Evolutionary conservation across 2,113 vertebrate species (phyloP).

Genomic region (Rhodinocichla rosea): DNA sequence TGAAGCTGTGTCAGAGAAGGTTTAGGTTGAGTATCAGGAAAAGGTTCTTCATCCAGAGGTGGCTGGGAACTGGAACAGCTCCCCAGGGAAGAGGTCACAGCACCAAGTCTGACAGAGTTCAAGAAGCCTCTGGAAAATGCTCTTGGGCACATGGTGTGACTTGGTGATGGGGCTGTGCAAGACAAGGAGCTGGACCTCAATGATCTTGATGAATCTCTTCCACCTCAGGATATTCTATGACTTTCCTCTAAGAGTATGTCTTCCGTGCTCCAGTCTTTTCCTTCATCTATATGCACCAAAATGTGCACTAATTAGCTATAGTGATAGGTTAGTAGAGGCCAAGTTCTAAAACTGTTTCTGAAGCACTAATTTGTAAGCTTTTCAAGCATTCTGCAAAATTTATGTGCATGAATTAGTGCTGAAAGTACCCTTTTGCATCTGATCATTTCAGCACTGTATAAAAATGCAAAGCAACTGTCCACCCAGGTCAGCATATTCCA

Average conservation of each 20-base stretch:
- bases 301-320: not conserved
- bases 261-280: not conserved
- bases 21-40: not conserved
- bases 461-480: not conserved
- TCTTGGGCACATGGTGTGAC: not conserved
- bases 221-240: not conserved
- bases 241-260: not conserved
- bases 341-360: not conserved
- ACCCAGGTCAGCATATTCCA: not conserved
- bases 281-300: not conserved
- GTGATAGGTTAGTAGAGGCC: not conserved
- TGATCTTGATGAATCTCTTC: not conserved
- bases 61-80: not conserved
- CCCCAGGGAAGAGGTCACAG: not conserved
- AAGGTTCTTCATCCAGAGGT: not conserved
- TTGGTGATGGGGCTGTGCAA: not conserved
- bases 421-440: not conserved
- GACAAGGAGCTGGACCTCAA: not conserved
- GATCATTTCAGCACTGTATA: not conserved
- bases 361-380: not conserved
- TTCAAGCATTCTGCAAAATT: not conserved
- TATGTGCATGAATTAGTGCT: not conserved
- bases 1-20: not conserved
- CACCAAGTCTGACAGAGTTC: not conserved
- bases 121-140: not conserved